Evolutionary conservation across 1,140 invertebrate species (phyloP).

Genomic region (Pseudomyrmex concolor): DNA sequence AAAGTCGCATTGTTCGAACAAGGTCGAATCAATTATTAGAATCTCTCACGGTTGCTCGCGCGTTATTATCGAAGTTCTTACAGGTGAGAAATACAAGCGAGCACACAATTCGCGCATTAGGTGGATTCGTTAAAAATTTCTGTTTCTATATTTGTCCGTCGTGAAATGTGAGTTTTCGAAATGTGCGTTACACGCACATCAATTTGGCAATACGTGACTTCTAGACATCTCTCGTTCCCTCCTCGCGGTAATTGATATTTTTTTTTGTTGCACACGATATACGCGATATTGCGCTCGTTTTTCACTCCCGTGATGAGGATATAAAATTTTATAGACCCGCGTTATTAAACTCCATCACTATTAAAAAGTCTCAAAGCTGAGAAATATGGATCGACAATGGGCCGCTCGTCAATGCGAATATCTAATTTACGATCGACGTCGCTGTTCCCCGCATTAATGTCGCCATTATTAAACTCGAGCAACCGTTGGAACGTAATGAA

Average conservation of each 20-base stretch:
- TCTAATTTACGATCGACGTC: conserved; percentile 60
- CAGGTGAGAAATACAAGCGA: not conserved
- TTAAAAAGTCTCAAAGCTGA: conserved; percentile 41
- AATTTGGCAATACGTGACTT: too few relatives aligned
- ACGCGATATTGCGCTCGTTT: conserved; percentile 5
- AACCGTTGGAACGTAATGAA: conserved; percentile 46
- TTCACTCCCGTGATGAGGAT: conserved; percentile 6
- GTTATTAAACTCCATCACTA: conserved; percentile 52
- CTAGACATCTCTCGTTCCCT: too few relatives aligned
- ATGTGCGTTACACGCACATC: too few relatives aligned
- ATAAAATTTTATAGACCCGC: conserved; percentile 47
- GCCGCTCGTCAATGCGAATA: conserved; percentile 49
- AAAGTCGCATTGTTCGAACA: conserved; percentile 22
- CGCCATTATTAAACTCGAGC: conserved; percentile 53
- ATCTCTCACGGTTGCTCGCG: conserved; percentile 21
- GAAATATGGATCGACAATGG: conserved; percentile 51
- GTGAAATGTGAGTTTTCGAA: too few relatives aligned
- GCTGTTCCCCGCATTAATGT: conserved; percentile 56
- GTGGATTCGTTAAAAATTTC: too few relatives aligned
- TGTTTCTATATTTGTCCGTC: too few relatives aligned
- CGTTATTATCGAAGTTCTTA: conserved; percentile 13
- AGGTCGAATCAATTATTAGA: conserved; percentile 26
- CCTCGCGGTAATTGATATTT: too few relatives aligned
- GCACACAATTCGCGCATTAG: too few relatives aligned
- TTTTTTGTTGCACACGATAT: not conserved